phyloP scores from a whole-genome alignment of 2,888 invertebrate genomes.

The Cybosia mesomella region DNA sequence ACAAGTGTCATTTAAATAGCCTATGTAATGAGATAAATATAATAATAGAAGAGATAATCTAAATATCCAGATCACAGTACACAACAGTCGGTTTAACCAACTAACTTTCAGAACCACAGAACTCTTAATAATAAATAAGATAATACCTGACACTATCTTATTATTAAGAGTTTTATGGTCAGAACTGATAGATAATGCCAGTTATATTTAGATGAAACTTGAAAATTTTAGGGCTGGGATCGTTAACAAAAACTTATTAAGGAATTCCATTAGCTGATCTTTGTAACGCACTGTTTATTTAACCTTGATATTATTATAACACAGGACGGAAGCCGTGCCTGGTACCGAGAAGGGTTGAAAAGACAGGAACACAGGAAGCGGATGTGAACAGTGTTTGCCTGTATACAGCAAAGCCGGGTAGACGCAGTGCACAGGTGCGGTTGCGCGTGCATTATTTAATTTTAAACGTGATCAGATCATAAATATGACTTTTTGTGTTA shows the following conservation, averaged over 20 bases:
- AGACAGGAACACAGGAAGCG: slow-evolving; percentile 80
- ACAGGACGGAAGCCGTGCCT: slow-evolving; percentile 60
- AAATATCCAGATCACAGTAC: no score
- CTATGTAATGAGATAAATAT: not conserved
- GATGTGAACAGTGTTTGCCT: slow-evolving; percentile 70
- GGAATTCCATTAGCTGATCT: slow-evolving; percentile 22
- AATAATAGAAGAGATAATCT: not conserved
- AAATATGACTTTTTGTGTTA: slow-evolving; percentile 48
- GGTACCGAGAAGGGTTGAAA: slow-evolving; percentile 59
- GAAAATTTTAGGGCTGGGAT: not conserved
- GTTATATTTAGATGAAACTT: not conserved
- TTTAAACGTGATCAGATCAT: slow-evolving; percentile 61
- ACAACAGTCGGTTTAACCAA: no score
- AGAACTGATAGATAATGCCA: no score
- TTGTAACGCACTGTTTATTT: slow-evolving; percentile 41
- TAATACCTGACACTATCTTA: no score
- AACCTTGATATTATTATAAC: slow-evolving; percentile 44
- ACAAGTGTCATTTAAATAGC: not conserved
- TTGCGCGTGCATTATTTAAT: slow-evolving; percentile 12
- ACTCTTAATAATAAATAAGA: no score
- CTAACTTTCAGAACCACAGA: no score
- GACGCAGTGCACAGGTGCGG: slow-evolving; percentile 50
- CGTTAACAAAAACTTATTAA: slow-evolving; percentile 19
- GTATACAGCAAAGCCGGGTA: slow-evolving; percentile 63
- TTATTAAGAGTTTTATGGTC: no score